These are phyloP conservation scores for Dipus sagitta DNA, from an alignment of 2,797 vertebrate genomes.

Conservation along the genomic window DNA sequence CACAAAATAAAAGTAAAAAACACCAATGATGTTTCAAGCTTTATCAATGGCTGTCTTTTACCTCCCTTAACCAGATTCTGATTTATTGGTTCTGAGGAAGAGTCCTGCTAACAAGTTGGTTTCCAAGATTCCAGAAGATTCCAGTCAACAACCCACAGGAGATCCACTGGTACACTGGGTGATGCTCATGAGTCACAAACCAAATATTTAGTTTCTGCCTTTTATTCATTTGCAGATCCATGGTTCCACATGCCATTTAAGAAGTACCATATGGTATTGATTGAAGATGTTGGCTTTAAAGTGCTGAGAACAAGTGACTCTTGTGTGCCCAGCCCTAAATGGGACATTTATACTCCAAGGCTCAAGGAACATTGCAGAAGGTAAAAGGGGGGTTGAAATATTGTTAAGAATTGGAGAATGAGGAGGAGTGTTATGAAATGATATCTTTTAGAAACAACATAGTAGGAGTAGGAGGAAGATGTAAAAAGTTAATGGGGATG, in stretches of 20 bases:
- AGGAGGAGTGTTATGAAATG: no score
- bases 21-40: background rate
- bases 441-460: no score
- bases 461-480: no score
- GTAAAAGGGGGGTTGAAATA: no score
- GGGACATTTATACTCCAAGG: no score
- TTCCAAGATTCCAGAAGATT: background rate
- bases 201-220: background rate
- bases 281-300: background rate
- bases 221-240: background rate
- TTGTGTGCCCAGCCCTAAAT: no score
- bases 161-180: background rate
- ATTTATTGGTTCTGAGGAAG: background rate
- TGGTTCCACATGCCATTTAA: background rate
- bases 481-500: no score
- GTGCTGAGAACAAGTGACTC: no score
- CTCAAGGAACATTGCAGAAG: no score
- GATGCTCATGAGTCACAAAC: background rate
- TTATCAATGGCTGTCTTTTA: background rate
- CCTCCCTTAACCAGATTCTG: background rate
- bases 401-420: no score
- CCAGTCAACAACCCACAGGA: background rate
- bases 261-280: background rate
- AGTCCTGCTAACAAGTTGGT: background rate
- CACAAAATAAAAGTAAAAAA: background rate